Evolutionary conservation across 2,888 invertebrate genomes (phyloP), one percentile per base, ranked within the genome.

Genomic region (Linnaemya tessellans): DNA sequence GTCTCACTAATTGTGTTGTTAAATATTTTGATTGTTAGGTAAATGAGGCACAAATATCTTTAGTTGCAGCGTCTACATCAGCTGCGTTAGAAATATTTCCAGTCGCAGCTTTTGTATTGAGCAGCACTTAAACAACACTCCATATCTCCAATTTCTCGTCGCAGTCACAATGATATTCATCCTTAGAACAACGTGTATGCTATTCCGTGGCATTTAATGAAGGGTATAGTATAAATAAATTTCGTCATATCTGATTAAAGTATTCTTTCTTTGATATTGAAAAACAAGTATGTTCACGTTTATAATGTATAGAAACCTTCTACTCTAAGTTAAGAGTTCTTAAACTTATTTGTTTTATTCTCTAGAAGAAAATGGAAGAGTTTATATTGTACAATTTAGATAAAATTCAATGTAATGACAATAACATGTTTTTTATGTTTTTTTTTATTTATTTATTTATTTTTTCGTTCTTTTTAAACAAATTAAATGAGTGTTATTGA

Each of bases 161-260:
- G 41, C 64, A 49, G 38, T 56, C 58, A 54, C 71, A 65, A 74
- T 20, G 30, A 71, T 71, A 71, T 35, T 58, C 68, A 82, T 41
- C 56, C 56, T 18, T 60, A 38, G 41, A n/a, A 41, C 77, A 67
- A 64, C 81, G 65, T 51, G 22, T 56, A 22, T 81, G 68, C 51
- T 58, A 64, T 64, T 77, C 54, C 43, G 41, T 62, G 54, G 43
- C 13, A 79, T 54, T 62, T 20, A 77, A 82, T 78, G 30, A 83
- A 83, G 58, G 82, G 82, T 83, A 83, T 60, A 83, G 82, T 83
- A 83, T 83, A n/a, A 62, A 46, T 56, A 64, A 62, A 49, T 41
- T 82, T 71, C 58, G 35, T 56, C 64, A 65, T 78, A 62, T 77
- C 62, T 71, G 49, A 77, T 71, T 64, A 82, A 81, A 71, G 18